Evolutionary conservation across 2,888 invertebrate species (phyloP).

Genomic region (Alentia gelatinosa): DNA sequence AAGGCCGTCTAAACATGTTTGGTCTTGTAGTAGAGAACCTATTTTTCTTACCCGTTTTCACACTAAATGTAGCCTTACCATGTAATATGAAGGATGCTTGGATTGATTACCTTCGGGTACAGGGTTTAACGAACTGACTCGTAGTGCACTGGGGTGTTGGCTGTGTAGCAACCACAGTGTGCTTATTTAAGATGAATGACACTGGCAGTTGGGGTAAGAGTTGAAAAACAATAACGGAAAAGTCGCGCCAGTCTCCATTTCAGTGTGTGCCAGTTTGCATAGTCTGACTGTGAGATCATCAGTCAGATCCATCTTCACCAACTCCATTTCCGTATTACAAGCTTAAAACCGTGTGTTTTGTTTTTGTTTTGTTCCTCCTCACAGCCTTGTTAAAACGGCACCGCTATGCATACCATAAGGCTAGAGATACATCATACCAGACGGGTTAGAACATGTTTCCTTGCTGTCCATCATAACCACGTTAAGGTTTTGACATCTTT

Average conservation of each 20-base stretch:
- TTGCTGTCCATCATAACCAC: background rate
- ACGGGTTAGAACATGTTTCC: background rate
- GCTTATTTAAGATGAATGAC: slow-evolving; percentile 1
- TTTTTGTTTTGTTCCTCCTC: no score
- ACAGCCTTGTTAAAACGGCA: no score
- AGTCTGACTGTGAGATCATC: background rate
- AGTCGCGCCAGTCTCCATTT: background rate
- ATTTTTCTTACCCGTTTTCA: slow-evolving; percentile 2
- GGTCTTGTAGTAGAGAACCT: background rate
- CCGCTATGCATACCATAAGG: no score
- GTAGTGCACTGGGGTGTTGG: background rate
- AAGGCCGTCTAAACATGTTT: slow-evolving; percentile 43
- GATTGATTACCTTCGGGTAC: background rate
- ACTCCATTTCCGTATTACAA: background rate
- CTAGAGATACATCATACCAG: no score
- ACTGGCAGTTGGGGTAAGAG: background rate
- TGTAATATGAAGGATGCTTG: background rate
- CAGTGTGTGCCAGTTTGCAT: background rate
- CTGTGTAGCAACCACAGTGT: background rate
- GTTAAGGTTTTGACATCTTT: no score
- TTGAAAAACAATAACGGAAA: no score
- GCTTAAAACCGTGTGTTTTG: background rate
- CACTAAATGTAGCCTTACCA: background rate
- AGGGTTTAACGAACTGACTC: background rate
- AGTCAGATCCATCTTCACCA: background rate